These are phyloP conservation scores for Lissonota sp. DNA, from an alignment of 2,888 invertebrate genomes.

Conservation along the genomic window DNA sequence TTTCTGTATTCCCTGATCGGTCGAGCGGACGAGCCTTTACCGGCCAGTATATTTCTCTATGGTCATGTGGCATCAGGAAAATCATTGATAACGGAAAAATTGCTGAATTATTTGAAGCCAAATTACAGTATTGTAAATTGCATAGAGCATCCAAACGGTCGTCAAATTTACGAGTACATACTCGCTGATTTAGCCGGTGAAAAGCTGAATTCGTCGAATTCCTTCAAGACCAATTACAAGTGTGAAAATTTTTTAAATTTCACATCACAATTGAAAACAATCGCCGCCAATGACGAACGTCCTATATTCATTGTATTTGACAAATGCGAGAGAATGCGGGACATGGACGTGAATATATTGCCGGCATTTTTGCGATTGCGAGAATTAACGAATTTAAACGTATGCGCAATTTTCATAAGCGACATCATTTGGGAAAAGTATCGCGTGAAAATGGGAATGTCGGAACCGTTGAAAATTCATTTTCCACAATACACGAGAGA, in stretches of 20 bases:
- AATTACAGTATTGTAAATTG: constrained; percentile 90
- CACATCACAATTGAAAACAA: constrained; percentile 84
- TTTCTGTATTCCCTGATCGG: constrained; percentile 85
- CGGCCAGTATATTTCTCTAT: constrained; percentile 90
- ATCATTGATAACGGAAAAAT: constrained; percentile 87
- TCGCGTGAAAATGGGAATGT: constrained; percentile 88
- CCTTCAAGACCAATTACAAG: constrained; percentile 83
- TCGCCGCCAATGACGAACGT: constrained; percentile 80
- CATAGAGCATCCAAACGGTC: constrained; percentile 91
- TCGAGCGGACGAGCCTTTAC: constrained; percentile 87
- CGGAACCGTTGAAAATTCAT: constrained; percentile 90
- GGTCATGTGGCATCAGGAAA: constrained; percentile 95
- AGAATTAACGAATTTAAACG: constrained; percentile 89
- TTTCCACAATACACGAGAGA: constrained; percentile 93
- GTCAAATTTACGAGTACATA: constrained; percentile 91
- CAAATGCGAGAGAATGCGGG: constrained; percentile 91
- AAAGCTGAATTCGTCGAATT: constrained; percentile 81
- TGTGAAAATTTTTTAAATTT: constrained; percentile 90
- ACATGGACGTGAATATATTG: constrained; percentile 90
- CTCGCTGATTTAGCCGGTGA: constrained; percentile 86
- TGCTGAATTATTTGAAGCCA: constrained; percentile 86
- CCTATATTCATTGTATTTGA: constrained; percentile 90
- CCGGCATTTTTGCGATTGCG: constrained; percentile 90
- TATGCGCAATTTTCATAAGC: constrained; percentile 91
- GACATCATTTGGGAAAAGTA: constrained; percentile 93